These are phyloP conservation scores for Cochlearius cochlearius DNA, from an alignment of 2,113 vertebrate species.

Conservation along the genomic window DNA sequence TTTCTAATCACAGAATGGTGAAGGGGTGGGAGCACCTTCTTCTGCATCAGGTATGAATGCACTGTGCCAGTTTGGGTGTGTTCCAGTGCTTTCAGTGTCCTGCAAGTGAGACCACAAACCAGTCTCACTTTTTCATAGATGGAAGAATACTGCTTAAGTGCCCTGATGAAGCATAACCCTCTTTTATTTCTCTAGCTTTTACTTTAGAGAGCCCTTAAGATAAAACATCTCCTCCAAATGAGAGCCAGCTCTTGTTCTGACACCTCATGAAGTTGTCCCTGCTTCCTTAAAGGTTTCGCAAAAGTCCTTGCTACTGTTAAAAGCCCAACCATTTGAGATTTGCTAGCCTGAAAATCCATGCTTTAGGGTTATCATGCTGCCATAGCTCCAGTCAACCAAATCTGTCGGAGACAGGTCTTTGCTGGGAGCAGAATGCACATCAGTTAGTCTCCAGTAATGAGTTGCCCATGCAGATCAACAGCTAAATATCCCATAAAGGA, in stretches of 20 bases:
- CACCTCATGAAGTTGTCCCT: constrained; percentile 20
- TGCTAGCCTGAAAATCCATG: neutral
- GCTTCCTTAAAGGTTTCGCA: neutral
- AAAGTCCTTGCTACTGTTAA: neutral
- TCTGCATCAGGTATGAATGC: neutral
- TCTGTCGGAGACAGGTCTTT: neutral
- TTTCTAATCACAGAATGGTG: neutral
- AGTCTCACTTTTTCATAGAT: neutral
- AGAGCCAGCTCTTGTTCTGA: neutral
- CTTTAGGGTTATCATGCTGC: neutral
- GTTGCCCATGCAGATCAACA: neutral
- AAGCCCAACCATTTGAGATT: neutral
- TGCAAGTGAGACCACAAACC: neutral
- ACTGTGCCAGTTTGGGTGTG: neutral
- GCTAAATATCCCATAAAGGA: neutral
- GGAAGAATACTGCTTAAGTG: neutral
- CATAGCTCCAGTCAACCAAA: neutral
- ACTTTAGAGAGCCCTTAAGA: neutral
- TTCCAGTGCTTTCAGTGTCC: neutral
- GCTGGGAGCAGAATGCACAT: neutral
- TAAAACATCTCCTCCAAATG: neutral
- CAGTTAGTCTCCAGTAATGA: neutral
- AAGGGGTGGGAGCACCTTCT: neutral
- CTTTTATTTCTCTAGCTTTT: neutral
- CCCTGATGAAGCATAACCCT: neutral